phyloP scores from a whole-genome alignment of 2,113 vertebrate genomes.

The Oryzias curvinotus region DNA sequence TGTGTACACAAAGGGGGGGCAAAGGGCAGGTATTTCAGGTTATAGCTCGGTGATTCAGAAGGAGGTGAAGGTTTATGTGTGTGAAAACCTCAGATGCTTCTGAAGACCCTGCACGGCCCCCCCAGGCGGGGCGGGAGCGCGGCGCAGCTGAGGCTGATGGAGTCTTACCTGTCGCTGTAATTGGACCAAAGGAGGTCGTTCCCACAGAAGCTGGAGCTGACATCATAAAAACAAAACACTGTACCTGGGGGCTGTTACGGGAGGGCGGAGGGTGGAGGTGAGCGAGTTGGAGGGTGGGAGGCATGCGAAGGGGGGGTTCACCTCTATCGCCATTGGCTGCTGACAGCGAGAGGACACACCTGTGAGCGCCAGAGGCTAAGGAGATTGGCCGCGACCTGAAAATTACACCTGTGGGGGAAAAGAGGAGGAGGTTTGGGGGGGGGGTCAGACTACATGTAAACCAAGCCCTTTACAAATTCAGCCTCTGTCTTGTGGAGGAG shows the following conservation, averaged over 20 bases:
- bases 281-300: slow-evolving; percentile 23
- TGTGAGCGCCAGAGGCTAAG: slow-evolving; percentile 78
- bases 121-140: no score
- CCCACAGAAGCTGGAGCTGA: slow-evolving; percentile 75
- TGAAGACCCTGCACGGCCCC: not conserved
- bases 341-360: slow-evolving; percentile 87
- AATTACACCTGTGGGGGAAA: slow-evolving; percentile 94
- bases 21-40: slow-evolving; percentile 73
- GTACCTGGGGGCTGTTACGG: slow-evolving; percentile 64
- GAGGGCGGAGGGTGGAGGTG: slow-evolving; percentile 38
- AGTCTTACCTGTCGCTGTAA: slow-evolving; percentile 53
- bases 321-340: slow-evolving; percentile 70
- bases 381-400: slow-evolving; percentile 86
- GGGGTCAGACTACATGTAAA: slow-evolving; percentile 90
- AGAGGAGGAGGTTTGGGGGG: slow-evolving; percentile 52
- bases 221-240: slow-evolving; percentile 77
- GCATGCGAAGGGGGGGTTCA: slow-evolving; percentile 17
- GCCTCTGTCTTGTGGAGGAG: slow-evolving; percentile 87
- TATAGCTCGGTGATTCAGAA: slow-evolving; percentile 29
- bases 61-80: slow-evolving; percentile 42
- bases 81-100: slow-evolving; percentile 24
- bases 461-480: slow-evolving; percentile 86
- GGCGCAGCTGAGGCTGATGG: slow-evolving; percentile 13
- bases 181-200: slow-evolving; percentile 65
- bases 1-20: slow-evolving; percentile 59